Conservation (phyloP, 2,113 vertebrate genomes). For the Probosciger aterrimus region DNA sequence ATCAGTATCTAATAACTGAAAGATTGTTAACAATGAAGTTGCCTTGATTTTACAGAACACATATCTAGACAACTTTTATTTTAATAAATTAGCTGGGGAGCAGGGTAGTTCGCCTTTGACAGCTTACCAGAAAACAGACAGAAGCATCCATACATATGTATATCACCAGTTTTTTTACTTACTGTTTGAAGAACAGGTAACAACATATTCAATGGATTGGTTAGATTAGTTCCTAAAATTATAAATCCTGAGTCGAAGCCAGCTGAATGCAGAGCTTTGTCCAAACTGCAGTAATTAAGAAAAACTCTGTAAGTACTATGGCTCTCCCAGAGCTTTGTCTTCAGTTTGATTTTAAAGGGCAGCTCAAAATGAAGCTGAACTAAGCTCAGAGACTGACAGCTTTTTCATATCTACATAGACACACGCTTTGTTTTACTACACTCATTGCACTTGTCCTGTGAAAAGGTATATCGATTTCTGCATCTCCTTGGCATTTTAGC, state of each 20-base stretch:
- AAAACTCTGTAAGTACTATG: background rate
- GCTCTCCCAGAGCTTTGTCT: background rate
- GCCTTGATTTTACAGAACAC: background rate
- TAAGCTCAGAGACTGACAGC: background rate
- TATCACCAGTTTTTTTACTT: constrained; percentile 63
- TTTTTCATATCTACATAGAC: background rate
- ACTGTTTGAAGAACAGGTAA: constrained; percentile 91
- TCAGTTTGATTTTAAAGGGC: background rate
- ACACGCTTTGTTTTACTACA: background rate
- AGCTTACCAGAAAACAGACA: background rate
- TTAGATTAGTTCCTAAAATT: constrained; percentile 94
- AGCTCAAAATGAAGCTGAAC: background rate
- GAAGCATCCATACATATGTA: background rate
- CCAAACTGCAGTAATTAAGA: constrained; percentile 70
- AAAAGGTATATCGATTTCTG: background rate
- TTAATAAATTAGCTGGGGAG: background rate
- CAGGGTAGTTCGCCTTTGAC: background rate
- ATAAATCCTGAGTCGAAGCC: constrained; percentile 94
- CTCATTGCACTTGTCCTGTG: background rate
- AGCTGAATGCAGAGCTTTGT: constrained; percentile 93
- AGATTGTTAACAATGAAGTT: background rate
- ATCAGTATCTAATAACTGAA: background rate
- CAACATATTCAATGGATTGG: constrained; percentile 95
- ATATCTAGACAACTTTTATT: background rate
- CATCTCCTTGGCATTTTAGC: background rate